A percentile compares a stretch with the other conserved stretches of the same genome.
Conservation (phyloP, 2,797 vertebrate genomes). For the Gadopsis marmoratus region DNA sequence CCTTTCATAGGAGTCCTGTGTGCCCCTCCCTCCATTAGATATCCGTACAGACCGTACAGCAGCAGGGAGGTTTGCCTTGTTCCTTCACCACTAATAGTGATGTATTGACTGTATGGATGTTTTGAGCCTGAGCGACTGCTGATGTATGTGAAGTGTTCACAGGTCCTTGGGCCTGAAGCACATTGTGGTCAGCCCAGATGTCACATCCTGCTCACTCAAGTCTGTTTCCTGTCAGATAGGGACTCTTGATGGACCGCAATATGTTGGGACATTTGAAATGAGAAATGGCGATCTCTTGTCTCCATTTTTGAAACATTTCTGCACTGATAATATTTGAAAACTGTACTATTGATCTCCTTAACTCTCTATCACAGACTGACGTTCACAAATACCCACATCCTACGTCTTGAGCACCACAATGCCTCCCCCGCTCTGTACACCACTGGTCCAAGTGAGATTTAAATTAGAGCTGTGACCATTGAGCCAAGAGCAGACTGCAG, state of each 20-base stretch:
- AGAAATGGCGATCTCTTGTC: not conserved
- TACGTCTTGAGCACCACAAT: not conserved
- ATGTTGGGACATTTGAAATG: not conserved
- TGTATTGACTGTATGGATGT: slow-evolving; percentile 31
- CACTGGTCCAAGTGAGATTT: slow-evolving; percentile 16
- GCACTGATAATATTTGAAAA: not conserved
- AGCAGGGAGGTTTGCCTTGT: slow-evolving; percentile 15
- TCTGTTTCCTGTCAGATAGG: slow-evolving; percentile 56
- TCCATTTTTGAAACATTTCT: slow-evolving; percentile 3
- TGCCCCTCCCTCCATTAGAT: slow-evolving; percentile 15
- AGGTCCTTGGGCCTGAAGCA: slow-evolving; percentile 17
- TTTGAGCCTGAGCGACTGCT: slow-evolving; percentile 31
- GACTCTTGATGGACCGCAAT: not conserved
- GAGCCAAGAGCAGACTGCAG: slow-evolving; percentile 9
- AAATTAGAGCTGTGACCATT: slow-evolving; percentile 19
- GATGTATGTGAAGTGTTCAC: slow-evolving; percentile 14
- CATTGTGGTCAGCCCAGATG: slow-evolving; percentile 36
- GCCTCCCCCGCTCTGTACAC: not conserved
- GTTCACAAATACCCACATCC: slow-evolving; percentile 8
- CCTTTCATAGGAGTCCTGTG: not conserved
- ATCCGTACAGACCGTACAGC: not conserved
- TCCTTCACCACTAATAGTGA: slow-evolving; percentile 17
- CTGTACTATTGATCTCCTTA: not conserved
- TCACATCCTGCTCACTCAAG: slow-evolving; percentile 24
- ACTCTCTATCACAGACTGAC: not conserved